Conservation (phyloP, 2,113 vertebrate species). For the Corvus hawaiiensis region DNA sequence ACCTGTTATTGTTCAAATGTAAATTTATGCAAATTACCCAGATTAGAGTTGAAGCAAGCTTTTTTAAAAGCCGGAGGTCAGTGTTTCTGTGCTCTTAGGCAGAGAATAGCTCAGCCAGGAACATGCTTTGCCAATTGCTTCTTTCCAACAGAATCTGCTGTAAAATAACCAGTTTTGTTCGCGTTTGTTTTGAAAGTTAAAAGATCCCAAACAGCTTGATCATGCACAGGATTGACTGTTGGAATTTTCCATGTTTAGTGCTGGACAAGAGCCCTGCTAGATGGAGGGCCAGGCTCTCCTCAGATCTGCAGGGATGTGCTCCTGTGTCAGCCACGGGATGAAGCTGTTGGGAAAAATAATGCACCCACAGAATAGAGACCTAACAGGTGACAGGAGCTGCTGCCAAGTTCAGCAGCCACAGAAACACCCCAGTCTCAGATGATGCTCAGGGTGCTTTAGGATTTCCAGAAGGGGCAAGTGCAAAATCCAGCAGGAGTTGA, state of each 20-base stretch:
- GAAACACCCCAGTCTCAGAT: accelerated
- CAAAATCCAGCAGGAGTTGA: not conserved
- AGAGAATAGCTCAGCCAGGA: not conserved
- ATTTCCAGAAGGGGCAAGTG: not conserved
- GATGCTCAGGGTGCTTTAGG: not conserved
- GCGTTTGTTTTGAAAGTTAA: not conserved
- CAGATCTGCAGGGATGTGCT: not conserved
- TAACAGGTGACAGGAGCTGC: not conserved
- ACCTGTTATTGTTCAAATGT: not conserved
- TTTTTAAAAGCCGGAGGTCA: not conserved
- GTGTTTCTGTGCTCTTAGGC: not conserved
- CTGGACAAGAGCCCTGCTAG: not conserved
- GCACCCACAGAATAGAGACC: not conserved
- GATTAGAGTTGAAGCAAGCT: not conserved
- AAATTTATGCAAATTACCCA: not conserved
- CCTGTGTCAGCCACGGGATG: not conserved
- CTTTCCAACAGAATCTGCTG: not conserved
- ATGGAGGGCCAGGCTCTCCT: not conserved
- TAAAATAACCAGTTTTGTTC: not conserved
- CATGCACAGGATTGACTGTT: accelerated
- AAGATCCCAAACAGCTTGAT: not conserved
- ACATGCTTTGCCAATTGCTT: not conserved
- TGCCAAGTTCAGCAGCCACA: not conserved
- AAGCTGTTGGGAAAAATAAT: not conserved
- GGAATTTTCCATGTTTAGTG: conserved; percentile 16